Evolutionary conservation across 2,797 vertebrate species (phyloP).

Genomic region (Tapera naevia): DNA sequence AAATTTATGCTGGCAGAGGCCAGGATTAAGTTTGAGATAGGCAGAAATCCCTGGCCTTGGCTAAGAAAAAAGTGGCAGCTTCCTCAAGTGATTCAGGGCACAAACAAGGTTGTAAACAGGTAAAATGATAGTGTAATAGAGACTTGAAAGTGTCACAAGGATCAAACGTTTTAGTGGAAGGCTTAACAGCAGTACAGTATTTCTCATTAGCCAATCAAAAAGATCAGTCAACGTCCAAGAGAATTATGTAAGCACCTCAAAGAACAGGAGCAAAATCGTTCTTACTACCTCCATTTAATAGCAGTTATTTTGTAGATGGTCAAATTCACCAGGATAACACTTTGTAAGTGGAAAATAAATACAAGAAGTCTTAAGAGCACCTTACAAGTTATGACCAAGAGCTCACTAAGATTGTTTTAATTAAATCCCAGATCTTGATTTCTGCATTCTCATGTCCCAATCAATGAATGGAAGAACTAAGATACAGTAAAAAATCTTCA

Average conservation of each 20-base stretch:
- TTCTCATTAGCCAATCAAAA: not conserved
- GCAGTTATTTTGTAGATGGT: not conserved
- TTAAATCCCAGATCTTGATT: not conserved
- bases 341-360: not conserved
- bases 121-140: not conserved
- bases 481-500: not conserved
- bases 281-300: not conserved
- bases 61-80: not conserved
- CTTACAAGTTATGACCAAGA: not conserved
- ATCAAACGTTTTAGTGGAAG: not conserved
- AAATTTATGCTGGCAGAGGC: not conserved
- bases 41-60: not conserved
- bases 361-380: not conserved
- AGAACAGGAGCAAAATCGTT: not conserved
- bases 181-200: not conserved
- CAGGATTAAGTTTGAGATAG: slow-evolving; percentile 17
- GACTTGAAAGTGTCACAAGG: not conserved
- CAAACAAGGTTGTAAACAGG: not conserved
- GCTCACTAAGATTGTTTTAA: not conserved
- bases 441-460: not conserved
- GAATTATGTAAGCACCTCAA: not conserved
- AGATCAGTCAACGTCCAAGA: not conserved
- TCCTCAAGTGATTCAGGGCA: not conserved
- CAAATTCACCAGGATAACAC: not conserved
- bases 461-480: not conserved